Base-by-base conservation (phyloP, 2,113 vertebrate species). In the Hyla sarda region DNA sequence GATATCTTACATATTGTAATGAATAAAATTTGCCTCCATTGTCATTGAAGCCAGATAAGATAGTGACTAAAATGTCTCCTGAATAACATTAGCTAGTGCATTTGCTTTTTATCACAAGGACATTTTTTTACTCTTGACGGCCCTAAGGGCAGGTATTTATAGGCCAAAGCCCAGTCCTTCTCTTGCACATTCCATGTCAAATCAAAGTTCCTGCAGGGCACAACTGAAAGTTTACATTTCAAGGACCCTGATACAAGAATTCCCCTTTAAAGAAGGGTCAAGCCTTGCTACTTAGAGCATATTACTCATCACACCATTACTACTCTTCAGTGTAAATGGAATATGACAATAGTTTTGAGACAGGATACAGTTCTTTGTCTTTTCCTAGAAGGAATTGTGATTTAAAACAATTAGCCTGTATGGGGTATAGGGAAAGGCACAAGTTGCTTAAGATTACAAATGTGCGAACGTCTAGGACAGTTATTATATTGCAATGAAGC, bases 101-200 rank as follows among this genome's bases (percentile, higher is more conserved):
- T 12, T 17, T 65, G 50, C 25, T 82, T 48, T 47, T 25, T 34
- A 60, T 74, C 73, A n/a, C 32, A 54, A 19, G 41, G 56, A 47
- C 71, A 58, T 56, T 62, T 37, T n/a, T 14, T 60, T 32, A 56
- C 37, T 34, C 19, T 74, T 73, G 69, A n/a, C 16, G 62, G 41
- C 85, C 85, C 52, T 50, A 0, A 82, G 58, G 85, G 85, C 47
- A 82, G 69, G 67, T 82, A 87, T 87, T 87, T 87, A 82, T n/a
- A 82, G 76, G 85, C 78, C 78, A 87, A 74, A 56, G 85, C 69
- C 65, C 47, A 82, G 78, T 81, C 69, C 47, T n/a, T 76, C 56
- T 37, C 32, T 48, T 74, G 28, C 41, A 74, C 85, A 87, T 87
- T 82, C 85, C 85, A 82, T 37, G 37, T 54, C 69, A 81, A n/a